Evolutionary conservation across 2,797 vertebrate species (phyloP).

Genomic region (Squalus acanthias): DNA sequence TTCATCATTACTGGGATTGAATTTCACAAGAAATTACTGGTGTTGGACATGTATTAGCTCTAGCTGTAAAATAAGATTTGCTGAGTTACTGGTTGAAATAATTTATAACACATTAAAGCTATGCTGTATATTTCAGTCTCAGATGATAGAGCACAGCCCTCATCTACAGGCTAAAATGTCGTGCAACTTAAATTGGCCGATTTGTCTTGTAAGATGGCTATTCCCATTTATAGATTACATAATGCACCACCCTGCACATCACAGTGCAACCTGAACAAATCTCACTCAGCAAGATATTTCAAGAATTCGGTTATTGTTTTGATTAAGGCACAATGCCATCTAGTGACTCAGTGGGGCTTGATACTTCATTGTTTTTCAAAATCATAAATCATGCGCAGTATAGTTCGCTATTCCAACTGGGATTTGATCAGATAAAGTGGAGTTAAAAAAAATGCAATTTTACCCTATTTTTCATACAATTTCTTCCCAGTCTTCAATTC

Average conservation of each 20-base stretch:
- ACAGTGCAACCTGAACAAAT: neutral
- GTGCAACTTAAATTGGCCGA: neutral
- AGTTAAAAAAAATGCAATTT: neutral
- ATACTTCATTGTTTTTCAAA: neutral
- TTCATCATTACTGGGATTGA: neutral
- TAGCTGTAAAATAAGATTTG: neutral
- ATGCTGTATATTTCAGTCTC: neutral
- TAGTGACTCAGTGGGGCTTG: neutral
- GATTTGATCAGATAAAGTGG: neutral
- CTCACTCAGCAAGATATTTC: neutral
- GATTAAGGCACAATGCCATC: neutral
- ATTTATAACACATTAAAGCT: neutral
- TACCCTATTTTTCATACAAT: neutral
- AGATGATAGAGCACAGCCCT: neutral
- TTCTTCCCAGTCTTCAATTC: neutral
- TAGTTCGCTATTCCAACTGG: neutral
- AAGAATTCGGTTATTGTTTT: neutral
- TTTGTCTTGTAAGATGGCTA: neutral
- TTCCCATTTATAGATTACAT: neutral
- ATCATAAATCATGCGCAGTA: neutral
- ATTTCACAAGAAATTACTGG: neutral
- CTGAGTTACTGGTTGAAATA: neutral
- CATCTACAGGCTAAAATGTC: neutral
- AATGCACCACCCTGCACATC: neutral
- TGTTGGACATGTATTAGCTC: neutral